Evolutionary conservation across 2,797 vertebrate genomes (phyloP).

Genomic region (Hylomyscus alleni): DNA sequence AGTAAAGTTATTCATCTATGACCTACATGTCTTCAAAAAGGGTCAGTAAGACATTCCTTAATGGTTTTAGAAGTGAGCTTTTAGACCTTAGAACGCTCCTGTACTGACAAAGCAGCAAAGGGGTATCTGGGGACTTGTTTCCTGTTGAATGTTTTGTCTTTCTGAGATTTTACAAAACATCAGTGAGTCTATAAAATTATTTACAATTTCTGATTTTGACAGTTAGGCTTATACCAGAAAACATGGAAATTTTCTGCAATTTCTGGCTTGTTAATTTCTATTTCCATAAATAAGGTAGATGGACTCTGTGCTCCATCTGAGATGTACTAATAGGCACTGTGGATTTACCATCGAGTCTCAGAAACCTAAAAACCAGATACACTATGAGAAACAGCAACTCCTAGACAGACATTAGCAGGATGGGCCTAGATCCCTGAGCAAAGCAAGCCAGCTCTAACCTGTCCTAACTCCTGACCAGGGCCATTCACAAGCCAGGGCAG

Average conservation of each 20-base stretch:
- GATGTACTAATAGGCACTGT: neutral
- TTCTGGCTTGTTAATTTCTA: conserved; percentile 25
- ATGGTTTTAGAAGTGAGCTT: conserved; percentile 50
- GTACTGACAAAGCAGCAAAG: conserved; percentile 20
- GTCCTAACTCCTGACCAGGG: neutral
- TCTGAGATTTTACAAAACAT: conserved; percentile 24
- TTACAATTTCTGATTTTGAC: conserved; percentile 21
- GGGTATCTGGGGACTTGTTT: conserved; percentile 19
- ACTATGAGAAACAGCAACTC: neutral
- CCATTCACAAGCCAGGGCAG: neutral
- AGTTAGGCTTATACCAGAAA: conserved; percentile 48
- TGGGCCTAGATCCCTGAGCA: neutral
- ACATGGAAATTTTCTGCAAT: neutral
- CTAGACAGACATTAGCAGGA: neutral
- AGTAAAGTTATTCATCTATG: conserved; percentile 45
- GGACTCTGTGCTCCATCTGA: conserved; percentile 37
- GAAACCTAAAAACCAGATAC: neutral
- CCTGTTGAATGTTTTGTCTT: conserved; percentile 48
- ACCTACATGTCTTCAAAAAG: conserved; percentile 59
- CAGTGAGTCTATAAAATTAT: conserved; percentile 17
- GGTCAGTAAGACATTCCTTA: conserved; percentile 39
- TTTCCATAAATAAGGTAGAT: conserved; percentile 49
- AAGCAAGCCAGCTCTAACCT: neutral
- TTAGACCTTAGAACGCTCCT: conserved; percentile 1
- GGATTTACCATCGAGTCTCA: neutral